A percentile compares a stretch with the other conserved stretches of the same genome.
Evolutionary conservation across 37 sponge, comb jelly and placozoan genomes (phyloP).

Genomic region (Mnemiopsis leidyi): DNA sequence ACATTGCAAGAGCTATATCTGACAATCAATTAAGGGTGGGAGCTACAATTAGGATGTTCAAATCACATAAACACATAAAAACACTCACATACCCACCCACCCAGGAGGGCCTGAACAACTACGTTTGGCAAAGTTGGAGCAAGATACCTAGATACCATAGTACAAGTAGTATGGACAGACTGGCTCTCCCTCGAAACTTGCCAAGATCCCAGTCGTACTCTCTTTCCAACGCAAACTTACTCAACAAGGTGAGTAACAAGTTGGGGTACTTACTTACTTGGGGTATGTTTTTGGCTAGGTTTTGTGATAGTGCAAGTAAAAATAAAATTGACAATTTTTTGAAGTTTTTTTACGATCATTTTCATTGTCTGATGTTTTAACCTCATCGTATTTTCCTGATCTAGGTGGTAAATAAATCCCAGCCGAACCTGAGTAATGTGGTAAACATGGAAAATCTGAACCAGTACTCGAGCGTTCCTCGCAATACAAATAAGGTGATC

Average conservation of each 20-base stretch:
- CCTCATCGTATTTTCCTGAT: too few relatives aligned
- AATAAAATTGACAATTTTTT: too few relatives aligned
- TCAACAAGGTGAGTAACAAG: slow-evolving; percentile 20
- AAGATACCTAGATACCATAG: slow-evolving; percentile 61
- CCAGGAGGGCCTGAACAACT: slow-evolving; percentile 49
- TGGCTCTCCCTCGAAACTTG: slow-evolving; percentile 5
- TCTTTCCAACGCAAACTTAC: slow-evolving; percentile 20
- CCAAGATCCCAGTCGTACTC: slow-evolving; percentile 55
- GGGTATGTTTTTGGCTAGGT: background rate
- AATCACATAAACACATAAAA: too few relatives aligned
- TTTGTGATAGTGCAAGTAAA: too few relatives aligned
- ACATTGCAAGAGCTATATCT: too few relatives aligned
- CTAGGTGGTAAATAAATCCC: slow-evolving; percentile 64
- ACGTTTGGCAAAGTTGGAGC: slow-evolving; percentile 53
- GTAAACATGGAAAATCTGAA: slow-evolving; percentile 43
- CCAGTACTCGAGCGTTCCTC: slow-evolving; percentile 63
- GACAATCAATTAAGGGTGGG: too few relatives aligned
- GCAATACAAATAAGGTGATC: background rate
- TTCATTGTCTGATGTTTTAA: too few relatives aligned
- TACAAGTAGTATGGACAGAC: slow-evolving; percentile 56
- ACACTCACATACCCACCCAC: background rate
- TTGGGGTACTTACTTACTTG: background rate
- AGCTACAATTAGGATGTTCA: too few relatives aligned
- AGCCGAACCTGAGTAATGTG: slow-evolving; percentile 40
- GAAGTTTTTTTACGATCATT: too few relatives aligned